A percentile compares a stretch with the other conserved stretches of the same genome.
Evolutionary conservation across 2,888 invertebrate genomes (phyloP).

Genomic region (Microctonus brassicae): DNA sequence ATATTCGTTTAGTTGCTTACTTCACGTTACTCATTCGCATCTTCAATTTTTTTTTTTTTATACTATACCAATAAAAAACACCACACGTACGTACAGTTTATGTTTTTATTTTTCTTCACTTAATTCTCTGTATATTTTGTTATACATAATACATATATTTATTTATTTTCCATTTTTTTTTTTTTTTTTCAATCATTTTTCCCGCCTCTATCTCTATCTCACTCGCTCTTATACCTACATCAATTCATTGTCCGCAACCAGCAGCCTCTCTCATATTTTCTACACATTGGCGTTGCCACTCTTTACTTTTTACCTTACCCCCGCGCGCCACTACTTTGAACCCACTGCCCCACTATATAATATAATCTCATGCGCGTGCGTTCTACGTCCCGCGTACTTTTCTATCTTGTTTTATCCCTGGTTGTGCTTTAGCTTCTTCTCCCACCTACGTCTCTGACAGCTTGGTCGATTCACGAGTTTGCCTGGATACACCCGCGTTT

Average conservation of each 20-base stretch:
- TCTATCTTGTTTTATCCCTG: slow-evolving; percentile 28
- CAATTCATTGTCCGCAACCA: background rate
- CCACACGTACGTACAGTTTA: background rate
- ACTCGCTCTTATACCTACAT: no score
- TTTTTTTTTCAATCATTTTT: slow-evolving; percentile 13
- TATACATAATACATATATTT: slow-evolving; percentile 3
- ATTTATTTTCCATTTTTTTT: slow-evolving; percentile 17
- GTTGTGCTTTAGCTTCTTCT: slow-evolving; percentile 30
- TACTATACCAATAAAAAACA: background rate
- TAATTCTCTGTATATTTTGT: slow-evolving; percentile 14
- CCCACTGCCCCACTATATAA: slow-evolving; percentile 34
- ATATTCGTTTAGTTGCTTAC: slow-evolving; percentile 25
- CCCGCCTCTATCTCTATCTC: background rate
- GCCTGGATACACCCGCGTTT: slow-evolving; percentile 54
- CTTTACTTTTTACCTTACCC: background rate
- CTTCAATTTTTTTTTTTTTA: no score
- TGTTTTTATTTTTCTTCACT: slow-evolving; percentile 14
- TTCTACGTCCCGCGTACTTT: slow-evolving; percentile 21
- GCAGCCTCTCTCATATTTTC: background rate
- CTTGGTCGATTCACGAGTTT: slow-evolving; percentile 62
- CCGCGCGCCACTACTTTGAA: slow-evolving; percentile 25
- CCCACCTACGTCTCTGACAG: slow-evolving; percentile 51
- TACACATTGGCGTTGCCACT: background rate
- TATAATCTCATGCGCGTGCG: slow-evolving; percentile 5
- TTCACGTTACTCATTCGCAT: slow-evolving; percentile 6